A percentile compares a stretch with the other conserved stretches of the same genome.
These are phyloP conservation scores for Eulacestoma nigropectus DNA, from an alignment of 2,113 vertebrate genomes.

Conservation along the genomic window DNA sequence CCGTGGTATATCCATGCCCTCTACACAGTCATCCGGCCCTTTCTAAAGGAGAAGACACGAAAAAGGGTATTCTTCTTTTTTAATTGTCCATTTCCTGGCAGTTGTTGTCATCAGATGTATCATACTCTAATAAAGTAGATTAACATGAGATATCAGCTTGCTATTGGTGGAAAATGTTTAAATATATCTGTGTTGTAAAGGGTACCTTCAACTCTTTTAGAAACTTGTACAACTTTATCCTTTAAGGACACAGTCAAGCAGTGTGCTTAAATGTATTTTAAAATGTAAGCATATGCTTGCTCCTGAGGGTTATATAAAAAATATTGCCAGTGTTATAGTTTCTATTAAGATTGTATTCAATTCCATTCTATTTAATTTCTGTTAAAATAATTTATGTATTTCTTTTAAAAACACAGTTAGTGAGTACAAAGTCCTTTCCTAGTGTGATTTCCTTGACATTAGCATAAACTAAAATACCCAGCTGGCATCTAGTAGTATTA, in stretches of 20 bases:
- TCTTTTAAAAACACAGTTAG: neutral
- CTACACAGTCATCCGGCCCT: conserved; percentile 95
- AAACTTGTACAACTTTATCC: neutral
- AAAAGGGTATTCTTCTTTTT: conserved; percentile 84
- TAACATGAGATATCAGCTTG: neutral
- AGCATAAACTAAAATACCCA: neutral
- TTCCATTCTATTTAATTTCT: neutral
- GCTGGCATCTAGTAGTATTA: neutral
- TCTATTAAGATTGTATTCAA: neutral
- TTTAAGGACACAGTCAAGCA: neutral
- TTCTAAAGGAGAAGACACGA: conserved; percentile 97
- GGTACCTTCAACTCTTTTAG: neutral
- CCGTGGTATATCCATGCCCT: conserved; percentile 98
- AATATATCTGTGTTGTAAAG: neutral
- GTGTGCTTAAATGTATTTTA: neutral
- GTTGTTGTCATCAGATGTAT: neutral
- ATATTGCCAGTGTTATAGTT: neutral
- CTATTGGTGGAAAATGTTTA: neutral
- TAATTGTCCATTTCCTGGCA: neutral
- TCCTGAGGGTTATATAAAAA: neutral
- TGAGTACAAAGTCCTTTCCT: neutral
- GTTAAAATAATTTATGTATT: neutral
- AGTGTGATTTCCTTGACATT: neutral
- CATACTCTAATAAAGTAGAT: neutral
- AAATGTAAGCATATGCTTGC: neutral